Base-by-base conservation (phyloP, 2,888 invertebrate species). In the Corbicula japonica region DNA sequence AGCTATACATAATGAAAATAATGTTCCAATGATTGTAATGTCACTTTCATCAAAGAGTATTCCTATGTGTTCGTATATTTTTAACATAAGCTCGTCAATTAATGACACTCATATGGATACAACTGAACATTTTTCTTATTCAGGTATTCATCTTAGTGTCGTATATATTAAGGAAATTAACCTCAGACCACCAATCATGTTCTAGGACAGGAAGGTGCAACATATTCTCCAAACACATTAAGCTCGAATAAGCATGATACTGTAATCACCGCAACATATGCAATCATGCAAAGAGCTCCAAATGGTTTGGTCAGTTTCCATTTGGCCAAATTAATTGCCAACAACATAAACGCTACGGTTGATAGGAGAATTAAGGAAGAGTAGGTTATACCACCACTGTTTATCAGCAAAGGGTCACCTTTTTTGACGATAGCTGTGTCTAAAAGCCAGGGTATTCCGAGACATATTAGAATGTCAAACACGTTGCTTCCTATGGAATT, bases 161-260 rank as follows among this genome's bases (percentile, higher is more conserved):
- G n/a, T n/a, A n/a, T n/a, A n/a, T n/a, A n/a, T n/a, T n/a, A n/a
- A n/a, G n/a, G n/a, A n/a, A n/a, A n/a, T n/a, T n/a, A n/a, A n/a
- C n/a, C n/a, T n/a, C n/a, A n/a, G n/a, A n/a, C n/a, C n/a, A n/a
- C n/a, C n/a, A n/a, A n/a, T n/a, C n/a, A n/a, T n/a, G 56, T 26
- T 15, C 79, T 38, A n/a, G 60, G 61, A 58, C 83, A 83, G 1
- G 79, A 35, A 3, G 79, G 71, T 15, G 63, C 56, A 15, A 79
- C 74, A 89, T 98, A 97, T 89, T 96, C 96, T 95, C 97, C 97
- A 96, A 98, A 98, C 84, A 97, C 97, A 84, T 96, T 96, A 92
- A 96, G 95, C 93, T 98, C 98, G 66, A 96, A 95, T 30, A 97
- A 94, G 78, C 97, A 95, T 4, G 97, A 96, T 66, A 97, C 94